Base-by-base conservation (phyloP, 1,140 invertebrate species). In the Cyrtorhinus lividipennis region DNA sequence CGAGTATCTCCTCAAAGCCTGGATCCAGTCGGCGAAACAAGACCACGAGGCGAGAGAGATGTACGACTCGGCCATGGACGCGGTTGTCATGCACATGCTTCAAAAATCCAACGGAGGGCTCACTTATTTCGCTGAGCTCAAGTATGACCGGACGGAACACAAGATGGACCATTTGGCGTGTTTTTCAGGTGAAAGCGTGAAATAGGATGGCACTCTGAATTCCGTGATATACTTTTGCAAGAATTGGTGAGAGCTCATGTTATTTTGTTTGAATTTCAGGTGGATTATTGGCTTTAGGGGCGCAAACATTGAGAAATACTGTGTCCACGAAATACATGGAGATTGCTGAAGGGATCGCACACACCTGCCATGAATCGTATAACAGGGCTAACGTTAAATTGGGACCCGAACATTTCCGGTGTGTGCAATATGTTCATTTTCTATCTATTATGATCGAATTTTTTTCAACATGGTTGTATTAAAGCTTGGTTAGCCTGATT, bases 101-200 rank as follows among this genome's bases (percentile, higher is more conserved):
- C 76, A 85, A 45, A 88, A 82, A 56, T 96, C 93, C 1, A 79
- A 81, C 2, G 80, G 82, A 38, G 92, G 92, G 0, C 78, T 98
- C 3, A 81, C 83, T 1, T 99, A 98, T 73, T 85, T 96, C 62
- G 91, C 92, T 0, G 95, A 99, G 72, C 78, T 96, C 69, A 95
- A 94, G 71, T 95, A 92, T 71, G 92, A 91, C 61, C 76, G 90
- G 56, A 74, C 92, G 1, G 95, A 98, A 70, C 89, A 95, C 71
- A 98, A 98, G 80, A 99, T 99, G 95, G 96, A 97, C 72, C 95
- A 99, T 76, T 75, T 99, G 60, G 93, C 91, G 0, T 99, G 96
- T 73, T 99, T 99, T 73, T 82, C 89, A 63, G 92, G 91, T 92
- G n/a, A n/a, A n/a, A n/a, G n/a, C n/a, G n/a, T 20, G 10, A 10